Evolutionary conservation across 2,888 invertebrate genomes (phyloP).

Genomic region (Thecophora atra): DNA sequence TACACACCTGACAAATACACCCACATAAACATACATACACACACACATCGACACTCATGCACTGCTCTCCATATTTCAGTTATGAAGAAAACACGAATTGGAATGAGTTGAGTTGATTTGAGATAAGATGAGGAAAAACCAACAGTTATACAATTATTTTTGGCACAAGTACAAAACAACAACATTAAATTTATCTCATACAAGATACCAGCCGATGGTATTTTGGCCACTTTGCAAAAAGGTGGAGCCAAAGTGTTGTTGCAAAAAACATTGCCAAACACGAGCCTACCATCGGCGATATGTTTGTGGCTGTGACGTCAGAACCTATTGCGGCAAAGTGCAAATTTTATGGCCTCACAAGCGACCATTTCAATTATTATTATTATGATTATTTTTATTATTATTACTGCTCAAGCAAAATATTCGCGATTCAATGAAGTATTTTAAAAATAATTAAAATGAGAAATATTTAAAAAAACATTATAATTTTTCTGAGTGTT

Average conservation of each 20-base stretch:
- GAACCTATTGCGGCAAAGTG: conserved; percentile 30
- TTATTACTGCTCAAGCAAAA: not conserved
- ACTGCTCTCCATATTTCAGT: not conserved
- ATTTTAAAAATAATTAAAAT: not conserved
- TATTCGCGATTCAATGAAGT: not conserved
- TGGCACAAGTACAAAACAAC: conserved; percentile 59
- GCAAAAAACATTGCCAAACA: conserved; percentile 19
- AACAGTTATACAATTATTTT: conserved; percentile 53
- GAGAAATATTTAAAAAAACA: not conserved
- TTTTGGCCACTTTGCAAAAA: conserved; percentile 38
- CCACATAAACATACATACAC: not conserved
- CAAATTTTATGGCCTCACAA: conserved; percentile 10
- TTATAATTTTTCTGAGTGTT: not conserved
- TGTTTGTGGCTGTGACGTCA: conserved; percentile 28
- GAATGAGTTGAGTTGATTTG: conserved; percentile 45
- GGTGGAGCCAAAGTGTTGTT: conserved; percentile 35
- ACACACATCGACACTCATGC: not conserved
- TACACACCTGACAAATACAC: not conserved
- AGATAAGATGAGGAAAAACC: conserved; percentile 51
- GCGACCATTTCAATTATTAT: conserved; percentile 15
- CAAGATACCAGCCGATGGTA: conserved; percentile 30
- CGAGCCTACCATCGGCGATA: too few species aligned
- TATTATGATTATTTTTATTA: conserved; percentile 2
- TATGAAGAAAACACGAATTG: not conserved
- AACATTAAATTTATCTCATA: conserved; percentile 27